phyloP scores from a whole-genome alignment of 2,797 vertebrate species.

The Kryptopterus vitreolus region DNA sequence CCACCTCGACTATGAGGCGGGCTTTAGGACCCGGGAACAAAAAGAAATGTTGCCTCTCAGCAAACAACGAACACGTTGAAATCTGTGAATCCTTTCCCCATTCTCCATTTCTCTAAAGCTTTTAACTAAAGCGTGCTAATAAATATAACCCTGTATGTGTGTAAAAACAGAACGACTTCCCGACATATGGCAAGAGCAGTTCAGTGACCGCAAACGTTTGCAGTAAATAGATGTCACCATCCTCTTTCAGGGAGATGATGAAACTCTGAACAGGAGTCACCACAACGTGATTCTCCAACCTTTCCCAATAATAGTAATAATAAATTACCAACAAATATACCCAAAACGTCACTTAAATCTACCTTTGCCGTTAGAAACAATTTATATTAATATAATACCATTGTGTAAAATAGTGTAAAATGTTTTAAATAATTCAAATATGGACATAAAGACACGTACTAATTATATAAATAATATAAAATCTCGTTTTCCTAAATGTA shows the following conservation, averaged over 20 bases:
- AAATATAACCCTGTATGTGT: background rate
- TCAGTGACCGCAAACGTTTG: background rate
- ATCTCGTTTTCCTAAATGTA: background rate
- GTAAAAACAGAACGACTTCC: background rate
- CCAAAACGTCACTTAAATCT: too few species aligned
- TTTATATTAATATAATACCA: background rate
- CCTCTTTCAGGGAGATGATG: too few species aligned
- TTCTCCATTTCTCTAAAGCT: background rate
- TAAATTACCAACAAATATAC: background rate
- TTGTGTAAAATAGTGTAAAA: background rate
- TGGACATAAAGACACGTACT: background rate
- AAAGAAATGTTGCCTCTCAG: background rate
- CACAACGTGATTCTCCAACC: too few species aligned
- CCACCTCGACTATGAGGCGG: accelerated
- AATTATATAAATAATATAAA: background rate
- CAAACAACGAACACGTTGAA: background rate
- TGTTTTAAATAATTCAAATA: background rate
- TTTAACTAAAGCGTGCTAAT: background rate
- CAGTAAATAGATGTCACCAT: background rate
- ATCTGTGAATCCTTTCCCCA: background rate
- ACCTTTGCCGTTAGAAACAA: background rate
- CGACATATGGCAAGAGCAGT: background rate
- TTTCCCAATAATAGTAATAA: too few species aligned
- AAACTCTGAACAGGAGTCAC: background rate
- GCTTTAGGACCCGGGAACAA: constrained; percentile 23